Conservation (phyloP, 2,888 invertebrate genomes). For the Acanthococcus lagerstroemiae region DNA sequence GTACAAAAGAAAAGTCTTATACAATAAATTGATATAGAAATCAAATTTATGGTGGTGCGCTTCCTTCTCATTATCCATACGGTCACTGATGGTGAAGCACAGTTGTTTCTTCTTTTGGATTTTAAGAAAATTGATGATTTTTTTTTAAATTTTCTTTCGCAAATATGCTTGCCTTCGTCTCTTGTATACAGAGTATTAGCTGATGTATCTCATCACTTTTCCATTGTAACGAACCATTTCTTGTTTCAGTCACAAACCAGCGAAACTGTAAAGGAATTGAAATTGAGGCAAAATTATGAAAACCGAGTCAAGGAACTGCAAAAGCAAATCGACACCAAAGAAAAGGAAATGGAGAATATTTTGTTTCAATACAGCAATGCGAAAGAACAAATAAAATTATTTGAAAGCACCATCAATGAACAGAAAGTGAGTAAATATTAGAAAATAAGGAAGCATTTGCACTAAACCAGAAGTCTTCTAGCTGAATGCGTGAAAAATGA, state of each 20-base stretch:
- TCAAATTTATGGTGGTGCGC: too few species aligned
- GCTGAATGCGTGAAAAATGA: too few species aligned
- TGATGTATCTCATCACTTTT: too few species aligned
- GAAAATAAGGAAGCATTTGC: not conserved
- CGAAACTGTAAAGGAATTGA: constrained; percentile 17
- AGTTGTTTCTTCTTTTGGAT: not conserved
- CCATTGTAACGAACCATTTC: not conserved
- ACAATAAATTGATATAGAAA: too few species aligned
- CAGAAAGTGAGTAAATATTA: constrained; percentile 28
- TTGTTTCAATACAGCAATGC: constrained; percentile 11
- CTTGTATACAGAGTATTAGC: too few species aligned
- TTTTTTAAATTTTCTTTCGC: constrained; percentile 5
- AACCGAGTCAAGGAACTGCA: constrained; percentile 12
- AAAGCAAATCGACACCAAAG: constrained; percentile 20
- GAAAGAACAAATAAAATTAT: constrained; percentile 18
- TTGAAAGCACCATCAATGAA: constrained; percentile 20
- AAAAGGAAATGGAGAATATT: constrained; percentile 7
- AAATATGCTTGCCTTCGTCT: too few species aligned
- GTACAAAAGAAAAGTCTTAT: too few species aligned
- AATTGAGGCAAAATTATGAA: constrained; percentile 10
- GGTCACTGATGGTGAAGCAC: too few species aligned
- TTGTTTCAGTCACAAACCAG: constrained; percentile 2
- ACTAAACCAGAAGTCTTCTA: too few species aligned
- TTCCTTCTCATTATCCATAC: too few species aligned
- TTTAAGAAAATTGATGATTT: not conserved